Evolutionary conservation across 2,888 invertebrate species (phyloP), one percentile per base, ranked within the genome.

Genomic region (Caenorhabditis sp.): DNA sequence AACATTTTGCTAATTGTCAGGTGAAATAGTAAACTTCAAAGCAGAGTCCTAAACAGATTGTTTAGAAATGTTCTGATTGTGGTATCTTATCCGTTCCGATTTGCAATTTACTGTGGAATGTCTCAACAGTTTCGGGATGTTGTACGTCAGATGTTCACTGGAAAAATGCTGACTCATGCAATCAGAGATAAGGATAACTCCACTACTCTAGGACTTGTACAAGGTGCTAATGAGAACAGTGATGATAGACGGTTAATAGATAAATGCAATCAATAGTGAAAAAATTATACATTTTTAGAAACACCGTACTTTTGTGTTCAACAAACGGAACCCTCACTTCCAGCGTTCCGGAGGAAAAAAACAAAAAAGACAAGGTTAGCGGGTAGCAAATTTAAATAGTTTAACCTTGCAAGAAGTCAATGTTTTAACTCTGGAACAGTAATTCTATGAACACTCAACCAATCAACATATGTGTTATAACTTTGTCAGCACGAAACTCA

Each of bases 41-140:
- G n/a, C n/a, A n/a, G n/a, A n/a, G n/a, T n/a, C n/a, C n/a, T n/a
- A n/a, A n/a, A n/a, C n/a, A n/a, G n/a, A 6, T 55, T 11, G 24
- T 51, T 40, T 13, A 90, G 96, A 13, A 97, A 97, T 93, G 96
- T 97, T 93, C 95, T 96, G 92, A 95, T 97, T 80, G 95, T 96
- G 77, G 94, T 96, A 47, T 96, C 96, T 58, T 97, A 97, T 92
- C 96, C 96, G 13, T 88, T 93, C 76, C 97, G 97, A 92, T 97
- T 97, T 91, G 97, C 96, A 80, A 96, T 97, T 85, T 97, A 97
- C 91, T 97, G 97, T 92, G 88, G 89, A 50, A 90, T 90, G 90
- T 89, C 89, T 1, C 88, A 88, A 76, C 90, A 90, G 77, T 90
- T 90, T 70, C 80, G 90, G n/a, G 90, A 90, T 56, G 84, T 85